These are phyloP conservation scores for Drosophila nigricruria DNA, from an alignment of 2,888 invertebrate genomes.

Conservation along the genomic window DNA sequence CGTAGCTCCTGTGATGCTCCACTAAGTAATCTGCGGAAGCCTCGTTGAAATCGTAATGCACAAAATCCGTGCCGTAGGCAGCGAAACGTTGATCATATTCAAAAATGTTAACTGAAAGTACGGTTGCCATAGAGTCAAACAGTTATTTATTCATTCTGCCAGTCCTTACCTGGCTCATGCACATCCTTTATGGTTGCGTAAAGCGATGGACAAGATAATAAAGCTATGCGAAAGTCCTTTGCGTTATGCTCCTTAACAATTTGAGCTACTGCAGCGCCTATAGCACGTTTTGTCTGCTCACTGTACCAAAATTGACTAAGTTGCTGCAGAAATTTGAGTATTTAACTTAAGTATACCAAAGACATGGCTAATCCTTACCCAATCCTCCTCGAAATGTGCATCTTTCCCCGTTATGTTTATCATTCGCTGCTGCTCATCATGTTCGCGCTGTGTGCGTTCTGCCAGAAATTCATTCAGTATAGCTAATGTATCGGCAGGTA, in stretches of 20 bases:
- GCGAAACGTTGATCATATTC: constrained; percentile 95
- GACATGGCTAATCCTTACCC: constrained; percentile 87
- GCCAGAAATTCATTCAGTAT: constrained; percentile 91
- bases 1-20: constrained; percentile 87
- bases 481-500: constrained; percentile 90
- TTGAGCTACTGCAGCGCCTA: constrained; percentile 89
- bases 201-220: constrained; percentile 95
- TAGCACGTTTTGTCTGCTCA: constrained; percentile 89
- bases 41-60: constrained; percentile 96
- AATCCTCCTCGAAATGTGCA: constrained; percentile 90
- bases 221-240: constrained; percentile 88
- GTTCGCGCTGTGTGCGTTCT: constrained; percentile 89
- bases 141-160: not conserved
- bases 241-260: constrained; percentile 82
- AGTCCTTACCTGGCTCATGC: constrained; percentile 49
- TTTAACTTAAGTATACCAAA: not conserved
- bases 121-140: not conserved
- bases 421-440: constrained; percentile 85
- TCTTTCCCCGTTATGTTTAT: constrained; percentile 84
- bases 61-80: constrained; percentile 91
- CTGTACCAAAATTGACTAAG: constrained; percentile 99
- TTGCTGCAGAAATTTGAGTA: constrained; percentile 89
- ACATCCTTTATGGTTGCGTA: constrained; percentile 89
- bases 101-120: constrained; percentile 89
- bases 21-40: constrained; percentile 87